Evolutionary conservation across 2,888 invertebrate species (phyloP), one percentile per base, ranked within the genome.

Genomic region (Rhagophthalmus giganteus): DNA sequence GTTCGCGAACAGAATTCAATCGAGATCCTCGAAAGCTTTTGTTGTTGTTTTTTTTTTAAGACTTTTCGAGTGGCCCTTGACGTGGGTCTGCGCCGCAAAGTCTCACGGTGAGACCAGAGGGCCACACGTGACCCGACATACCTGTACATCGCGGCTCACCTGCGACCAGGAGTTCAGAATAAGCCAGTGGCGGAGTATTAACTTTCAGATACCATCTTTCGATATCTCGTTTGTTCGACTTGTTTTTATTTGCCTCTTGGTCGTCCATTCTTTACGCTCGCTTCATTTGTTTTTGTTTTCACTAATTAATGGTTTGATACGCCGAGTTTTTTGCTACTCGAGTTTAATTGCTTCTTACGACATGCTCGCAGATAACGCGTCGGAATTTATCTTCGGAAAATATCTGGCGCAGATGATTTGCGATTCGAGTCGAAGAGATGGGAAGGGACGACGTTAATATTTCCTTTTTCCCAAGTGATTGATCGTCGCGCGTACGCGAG

Each of bases 181-280:
- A 35, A 28, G 46, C 51, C 54, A 51, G 55, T 55, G 55, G 55
- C 55, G 55, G 55, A 51, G 55, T 51, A 55, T 55, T 55, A 55
- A 42, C 42, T 51, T 42, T 41, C 50, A 50, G 55, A 55, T 55
- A 50, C 33, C 51, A 55, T 55, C 55, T 55, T 51, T 28, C 33
- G 55, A 55, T 51, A 45, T 46, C 54, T 54, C 50, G 54, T 54
- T 54, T 54, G 50, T 39, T 54, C 41, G 39, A 40, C 50, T 49
- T 45, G 46, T 51, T 55, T 52, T 51, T 51, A 42, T 55, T 55
- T 55, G 41, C 42, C 41, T 49, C 40, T 47, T 49, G 48, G 47
- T 42, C 34, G 48, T 42, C 38, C 54, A 54, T 44, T 49, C 49
- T 54, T 54, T 44, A 34, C 49, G 45, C 35, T 54, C 30, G 34